phyloP scores from a whole-genome alignment of 2,113 vertebrate genomes.

The Ciconia boyciana region DNA sequence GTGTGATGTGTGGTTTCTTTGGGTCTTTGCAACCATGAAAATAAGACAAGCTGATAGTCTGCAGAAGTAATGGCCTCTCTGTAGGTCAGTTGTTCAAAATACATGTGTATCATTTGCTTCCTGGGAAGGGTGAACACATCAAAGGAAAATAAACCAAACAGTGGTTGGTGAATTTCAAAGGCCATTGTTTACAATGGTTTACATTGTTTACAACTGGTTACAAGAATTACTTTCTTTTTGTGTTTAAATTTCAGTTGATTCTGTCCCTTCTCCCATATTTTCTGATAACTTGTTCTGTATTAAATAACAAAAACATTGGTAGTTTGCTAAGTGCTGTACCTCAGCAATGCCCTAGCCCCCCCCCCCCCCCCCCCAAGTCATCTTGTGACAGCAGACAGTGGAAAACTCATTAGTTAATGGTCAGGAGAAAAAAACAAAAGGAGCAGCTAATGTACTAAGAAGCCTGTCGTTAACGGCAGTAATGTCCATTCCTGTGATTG shows the following conservation, averaged over 20 bases:
- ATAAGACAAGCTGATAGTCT: background rate
- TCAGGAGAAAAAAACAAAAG: background rate
- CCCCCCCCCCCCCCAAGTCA: too few relatives aligned
- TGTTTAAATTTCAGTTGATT: background rate
- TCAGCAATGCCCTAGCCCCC: background rate
- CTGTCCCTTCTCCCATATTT: background rate
- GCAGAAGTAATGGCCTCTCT: background rate
- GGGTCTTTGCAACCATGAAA: background rate
- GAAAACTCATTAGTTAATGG: background rate
- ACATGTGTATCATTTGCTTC: background rate
- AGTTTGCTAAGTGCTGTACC: background rate
- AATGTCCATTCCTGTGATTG: background rate
- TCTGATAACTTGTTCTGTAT: background rate
- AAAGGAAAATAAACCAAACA: background rate
- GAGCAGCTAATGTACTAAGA: background rate
- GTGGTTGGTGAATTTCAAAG: background rate
- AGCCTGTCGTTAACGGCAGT: background rate
- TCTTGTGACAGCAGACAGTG: background rate
- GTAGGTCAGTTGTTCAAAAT: background rate
- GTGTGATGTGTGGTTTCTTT: background rate
- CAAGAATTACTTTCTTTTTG: background rate
- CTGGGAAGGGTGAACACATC: background rate
- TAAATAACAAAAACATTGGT: background rate
- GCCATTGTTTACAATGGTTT: background rate
- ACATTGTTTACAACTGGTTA: background rate